A percentile compares a stretch with the other conserved stretches of the same genome.
phyloP scores from a whole-genome alignment of 2,888 invertebrate genomes.

The Eubasilissa splendida region DNA sequence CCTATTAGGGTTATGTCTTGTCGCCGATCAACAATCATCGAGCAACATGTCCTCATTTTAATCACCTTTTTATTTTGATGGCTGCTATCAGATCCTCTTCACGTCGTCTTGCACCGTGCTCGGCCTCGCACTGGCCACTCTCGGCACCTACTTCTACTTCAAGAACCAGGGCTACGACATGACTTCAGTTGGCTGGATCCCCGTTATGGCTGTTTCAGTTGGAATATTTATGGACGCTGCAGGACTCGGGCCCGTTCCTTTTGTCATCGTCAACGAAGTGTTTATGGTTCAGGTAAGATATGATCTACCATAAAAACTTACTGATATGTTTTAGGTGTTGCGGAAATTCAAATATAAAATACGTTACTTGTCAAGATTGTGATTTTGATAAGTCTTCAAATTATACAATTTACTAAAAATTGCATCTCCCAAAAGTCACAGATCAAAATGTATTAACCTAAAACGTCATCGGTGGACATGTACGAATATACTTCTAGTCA shows the following conservation, averaged over 20 bases:
- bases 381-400: too few species aligned
- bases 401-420: too few species aligned
- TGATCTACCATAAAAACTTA: too few species aligned
- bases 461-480: too few species aligned
- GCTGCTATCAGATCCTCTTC: slow-evolving; percentile 60
- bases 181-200: slow-evolving; percentile 58
- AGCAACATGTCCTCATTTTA: not conserved
- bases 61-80: not conserved
- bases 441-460: too few species aligned
- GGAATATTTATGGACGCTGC: slow-evolving; percentile 60
- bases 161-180: slow-evolving; percentile 52
- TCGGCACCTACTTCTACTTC: slow-evolving; percentile 61
- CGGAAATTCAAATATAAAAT: too few species aligned
- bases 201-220: slow-evolving; percentile 60
- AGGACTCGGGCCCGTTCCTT: slow-evolving; percentile 61
- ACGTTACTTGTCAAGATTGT: too few species aligned
- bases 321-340: too few species aligned
- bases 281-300: slow-evolving; percentile 59
- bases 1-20: too few species aligned
- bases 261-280: slow-evolving; percentile 61
- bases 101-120: slow-evolving; percentile 63
- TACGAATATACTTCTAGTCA: too few species aligned
- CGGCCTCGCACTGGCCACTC: slow-evolving; percentile 59
- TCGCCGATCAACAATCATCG: not conserved
- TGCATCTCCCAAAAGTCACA: too few species aligned